These are phyloP conservation scores for Condylura cristata DNA, from an alignment of 2,113 vertebrate species.

Conservation along the genomic window DNA sequence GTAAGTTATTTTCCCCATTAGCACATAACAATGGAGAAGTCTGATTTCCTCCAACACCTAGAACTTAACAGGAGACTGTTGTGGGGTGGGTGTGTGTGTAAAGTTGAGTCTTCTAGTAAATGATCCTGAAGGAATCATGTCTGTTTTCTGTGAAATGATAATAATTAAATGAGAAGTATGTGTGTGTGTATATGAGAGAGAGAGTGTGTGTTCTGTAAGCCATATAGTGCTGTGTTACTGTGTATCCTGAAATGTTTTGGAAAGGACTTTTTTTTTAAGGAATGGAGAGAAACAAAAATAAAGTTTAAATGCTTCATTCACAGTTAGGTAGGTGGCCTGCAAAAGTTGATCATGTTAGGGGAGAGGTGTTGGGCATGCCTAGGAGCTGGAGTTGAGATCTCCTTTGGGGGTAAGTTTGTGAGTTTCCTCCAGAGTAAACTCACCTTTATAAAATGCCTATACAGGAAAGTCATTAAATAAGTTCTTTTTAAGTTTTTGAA, in stretches of 20 bases:
- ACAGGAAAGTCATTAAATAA: background rate
- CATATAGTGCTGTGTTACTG: background rate
- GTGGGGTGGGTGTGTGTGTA: too few species aligned
- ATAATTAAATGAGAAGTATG: background rate
- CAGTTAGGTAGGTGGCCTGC: background rate
- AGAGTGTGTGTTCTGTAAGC: background rate
- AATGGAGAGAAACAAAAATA: background rate
- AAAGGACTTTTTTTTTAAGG: background rate
- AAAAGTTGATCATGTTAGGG: background rate
- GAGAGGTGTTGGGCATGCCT: background rate
- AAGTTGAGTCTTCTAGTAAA: background rate
- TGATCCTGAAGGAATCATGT: background rate
- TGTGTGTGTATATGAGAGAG: background rate
- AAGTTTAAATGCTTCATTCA: background rate
- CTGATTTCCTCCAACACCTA: background rate
- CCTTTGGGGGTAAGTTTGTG: background rate
- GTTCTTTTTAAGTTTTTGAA: background rate
- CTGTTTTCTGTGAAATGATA: slow-evolving; percentile 3
- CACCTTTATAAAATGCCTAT: background rate
- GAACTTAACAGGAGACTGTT: background rate
- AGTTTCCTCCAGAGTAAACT: background rate
- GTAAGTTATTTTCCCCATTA: background rate
- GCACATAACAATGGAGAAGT: background rate
- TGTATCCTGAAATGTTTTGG: background rate
- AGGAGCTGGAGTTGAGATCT: background rate